phyloP scores from a whole-genome alignment of 2,888 invertebrate species.

The Catocala nupta region DNA sequence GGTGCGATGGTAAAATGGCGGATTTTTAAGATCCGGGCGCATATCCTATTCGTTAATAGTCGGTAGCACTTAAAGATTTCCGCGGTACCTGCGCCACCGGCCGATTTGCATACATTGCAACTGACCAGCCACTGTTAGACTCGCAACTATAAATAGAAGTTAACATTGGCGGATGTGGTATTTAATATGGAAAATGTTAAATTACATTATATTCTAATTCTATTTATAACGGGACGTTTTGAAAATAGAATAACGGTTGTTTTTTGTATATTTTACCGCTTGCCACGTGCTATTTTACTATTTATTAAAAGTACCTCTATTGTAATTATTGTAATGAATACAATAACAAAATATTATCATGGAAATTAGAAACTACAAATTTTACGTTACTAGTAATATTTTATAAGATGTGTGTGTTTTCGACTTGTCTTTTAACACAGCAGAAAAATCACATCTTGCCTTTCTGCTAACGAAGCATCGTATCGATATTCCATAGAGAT shows the following conservation, averaged over 20 bases:
- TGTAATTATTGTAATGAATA: too few species aligned
- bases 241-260: not conserved
- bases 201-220: conserved; percentile 25
- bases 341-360: too few species aligned
- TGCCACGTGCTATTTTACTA: not conserved
- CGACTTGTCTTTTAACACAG: too few species aligned
- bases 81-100: conserved; percentile 51
- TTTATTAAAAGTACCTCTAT: not conserved
- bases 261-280: not conserved
- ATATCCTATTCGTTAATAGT: conserved; percentile 52
- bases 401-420: too few species aligned
- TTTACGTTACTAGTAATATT: too few species aligned
- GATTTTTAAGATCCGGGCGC: conserved; percentile 41
- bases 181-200: conserved; percentile 35
- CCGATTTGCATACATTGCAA: conserved; percentile 69
- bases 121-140: conserved; percentile 38
- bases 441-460: too few species aligned
- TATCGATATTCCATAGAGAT: too few species aligned
- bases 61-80: conserved; percentile 58
- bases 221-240: conserved; percentile 6
- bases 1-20: conserved; percentile 26
- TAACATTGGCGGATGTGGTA: conserved; percentile 54
- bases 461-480: too few species aligned
- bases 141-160: conserved; percentile 53
- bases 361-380: too few species aligned